Evolutionary conservation across 2,888 invertebrate species (phyloP), one percentile per base, ranked within the genome.

Genomic region (Platycheirus albimanus): DNA sequence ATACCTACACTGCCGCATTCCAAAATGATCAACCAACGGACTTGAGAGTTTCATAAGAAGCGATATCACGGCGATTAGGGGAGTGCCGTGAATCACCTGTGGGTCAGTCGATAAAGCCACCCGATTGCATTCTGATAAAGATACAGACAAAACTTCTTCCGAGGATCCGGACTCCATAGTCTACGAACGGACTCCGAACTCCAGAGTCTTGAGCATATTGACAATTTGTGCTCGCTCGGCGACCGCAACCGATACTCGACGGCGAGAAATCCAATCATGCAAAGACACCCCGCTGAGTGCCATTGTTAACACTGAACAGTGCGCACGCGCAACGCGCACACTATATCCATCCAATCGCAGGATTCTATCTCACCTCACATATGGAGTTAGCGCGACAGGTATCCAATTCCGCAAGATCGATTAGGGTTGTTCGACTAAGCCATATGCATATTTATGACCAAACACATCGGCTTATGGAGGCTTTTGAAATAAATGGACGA

Each of bases 381-480:
- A 78, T 69, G 63, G 71, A 78, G 72, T 83, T 66, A 33, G 67
- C 83, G 72, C 83, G 83, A 83, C 83, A 83, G 83, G 83, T 83
- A 83, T 83, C 83, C 83, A 83, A 83, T 83, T 83, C 69, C 83
- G 69, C 8, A 78, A 83, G 83, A 83, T 83, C 83, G 83, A 83
- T 83, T 83, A 83, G 83, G 83, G 77, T 83, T 83, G 78, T 74
- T 63, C 83, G 78, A 83, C 83, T 83, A 64, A 72, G 83, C 78
- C 83, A 69, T 83, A 83, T 83, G 83, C 83, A 78, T 83, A 83
- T 83, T 83, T 83, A 83, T 83, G 69, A 72, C 78, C 78, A 72
- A 79, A 74, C 61, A 74, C 61, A 74, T 74, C 52, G 74, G 47
- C 81, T 77, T 56, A 80, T 5, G 2, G 52, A 52, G 17, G 52